These are phyloP conservation scores for Galeruca laticollis DNA, from an alignment of 2,888 invertebrate genomes.

Conservation along the genomic window DNA sequence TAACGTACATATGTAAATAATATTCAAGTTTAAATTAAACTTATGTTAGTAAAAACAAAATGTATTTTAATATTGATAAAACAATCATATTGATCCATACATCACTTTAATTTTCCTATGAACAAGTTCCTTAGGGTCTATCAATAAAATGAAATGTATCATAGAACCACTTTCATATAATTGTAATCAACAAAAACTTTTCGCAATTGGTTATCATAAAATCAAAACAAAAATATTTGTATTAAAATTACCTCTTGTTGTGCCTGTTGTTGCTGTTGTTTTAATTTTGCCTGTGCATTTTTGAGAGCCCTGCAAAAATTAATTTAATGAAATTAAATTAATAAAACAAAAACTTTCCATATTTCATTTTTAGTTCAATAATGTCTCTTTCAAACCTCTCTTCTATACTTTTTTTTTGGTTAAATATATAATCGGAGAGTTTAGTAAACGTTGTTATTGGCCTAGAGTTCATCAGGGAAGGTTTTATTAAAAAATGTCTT, in stretches of 20 bases:
- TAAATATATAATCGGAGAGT: too few species aligned
- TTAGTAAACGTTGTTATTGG: too few species aligned
- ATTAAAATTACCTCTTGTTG: conserved; percentile 75
- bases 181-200: background rate
- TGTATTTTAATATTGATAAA: too few species aligned
- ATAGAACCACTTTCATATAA: background rate
- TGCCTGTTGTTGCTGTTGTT: conserved; percentile 81
- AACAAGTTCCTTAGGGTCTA: too few species aligned
- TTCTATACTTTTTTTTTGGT: too few species aligned
- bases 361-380: too few species aligned
- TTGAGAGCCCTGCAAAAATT: conserved; percentile 81
- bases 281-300: conserved; percentile 90
- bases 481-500: too few species aligned
- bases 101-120: too few species aligned
- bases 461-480: too few species aligned
- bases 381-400: background rate
- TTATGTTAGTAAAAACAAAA: too few species aligned
- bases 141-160: background rate
- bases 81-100: too few species aligned
- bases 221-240: background rate
- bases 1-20: too few species aligned
- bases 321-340: background rate
- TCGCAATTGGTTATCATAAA: background rate
- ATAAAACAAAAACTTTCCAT: background rate
- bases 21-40: background rate